A percentile compares a stretch with the other conserved stretches of the same genome.
Conservation (phyloP, 2,888 invertebrate genomes). For the Synanthedon myopaeformis region DNA sequence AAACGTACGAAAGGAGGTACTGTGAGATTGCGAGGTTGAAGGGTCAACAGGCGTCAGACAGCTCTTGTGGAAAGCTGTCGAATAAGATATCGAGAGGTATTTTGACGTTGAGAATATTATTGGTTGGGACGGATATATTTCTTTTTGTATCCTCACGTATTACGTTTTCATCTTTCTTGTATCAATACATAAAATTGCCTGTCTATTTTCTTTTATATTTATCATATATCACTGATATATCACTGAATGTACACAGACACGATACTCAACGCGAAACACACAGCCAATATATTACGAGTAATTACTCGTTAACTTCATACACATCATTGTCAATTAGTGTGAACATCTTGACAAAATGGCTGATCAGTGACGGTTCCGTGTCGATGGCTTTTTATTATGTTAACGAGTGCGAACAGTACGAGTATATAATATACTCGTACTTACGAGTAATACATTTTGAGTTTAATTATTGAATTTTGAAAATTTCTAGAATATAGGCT, state of each 20-base stretch:
- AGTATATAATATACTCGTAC: too few species aligned
- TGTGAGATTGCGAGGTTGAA: constrained; percentile 40
- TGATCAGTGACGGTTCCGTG: constrained; percentile 16
- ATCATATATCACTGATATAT: too few species aligned
- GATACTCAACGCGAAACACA: too few species aligned
- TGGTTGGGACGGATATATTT: constrained; percentile 3
- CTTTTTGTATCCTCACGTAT: constrained; percentile 3
- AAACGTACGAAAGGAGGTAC: constrained; percentile 35
- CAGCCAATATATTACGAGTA: neutral
- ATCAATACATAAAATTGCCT: too few species aligned
- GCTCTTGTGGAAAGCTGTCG: constrained; percentile 28
- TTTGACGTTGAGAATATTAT: constrained; percentile 5
- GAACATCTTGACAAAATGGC: constrained; percentile 10
- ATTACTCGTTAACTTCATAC: neutral
- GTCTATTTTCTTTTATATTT: constrained; percentile 1
- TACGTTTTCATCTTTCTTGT: too few species aligned
- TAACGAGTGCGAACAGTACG: constrained; percentile 12
- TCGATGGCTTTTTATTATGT: constrained; percentile 41
- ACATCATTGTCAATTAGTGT: constrained; percentile 3
- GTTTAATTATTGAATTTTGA: too few species aligned
- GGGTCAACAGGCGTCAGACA: constrained; percentile 49
- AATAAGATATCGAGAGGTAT: constrained; percentile 35
- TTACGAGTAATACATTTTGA: too few species aligned
- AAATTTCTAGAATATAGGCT: too few species aligned
- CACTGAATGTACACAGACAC: too few species aligned